A percentile compares a stretch with the other conserved stretches of the same genome.
phyloP scores from a whole-genome alignment of 2,113 vertebrate genomes.

The Astatotilapia flaviijosephi region DNA sequence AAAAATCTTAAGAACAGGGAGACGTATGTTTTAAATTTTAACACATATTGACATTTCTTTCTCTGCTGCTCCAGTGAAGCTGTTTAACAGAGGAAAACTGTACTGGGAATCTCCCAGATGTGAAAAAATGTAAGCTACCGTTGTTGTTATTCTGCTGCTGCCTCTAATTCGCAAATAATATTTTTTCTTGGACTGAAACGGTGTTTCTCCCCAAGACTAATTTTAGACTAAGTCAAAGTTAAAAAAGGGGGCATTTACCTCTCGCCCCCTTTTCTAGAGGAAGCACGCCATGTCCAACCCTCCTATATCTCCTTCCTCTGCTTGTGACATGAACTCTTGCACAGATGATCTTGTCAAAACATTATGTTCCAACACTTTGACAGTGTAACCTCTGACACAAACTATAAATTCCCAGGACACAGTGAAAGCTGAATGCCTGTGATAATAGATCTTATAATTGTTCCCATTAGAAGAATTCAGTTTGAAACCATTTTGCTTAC shows the following conservation, averaged over 20 bases:
- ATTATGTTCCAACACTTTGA: neutral
- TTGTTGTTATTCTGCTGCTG: neutral
- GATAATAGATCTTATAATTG: neutral
- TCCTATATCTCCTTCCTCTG: slow-evolving; percentile 3
- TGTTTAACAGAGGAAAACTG: neutral
- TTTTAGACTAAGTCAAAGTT: neutral
- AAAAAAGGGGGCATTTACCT: neutral
- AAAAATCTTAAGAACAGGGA: neutral
- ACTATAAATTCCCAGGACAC: neutral
- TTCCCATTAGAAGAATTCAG: fast-evolving
- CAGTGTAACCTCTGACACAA: neutral
- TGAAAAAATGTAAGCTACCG: neutral
- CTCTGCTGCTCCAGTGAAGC: neutral
- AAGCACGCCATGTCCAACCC: neutral
- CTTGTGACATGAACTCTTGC: neutral
- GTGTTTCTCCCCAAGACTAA: neutral
- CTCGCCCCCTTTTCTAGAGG: neutral
- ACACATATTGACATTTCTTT: neutral
- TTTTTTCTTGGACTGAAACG: fast-evolving
- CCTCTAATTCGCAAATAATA: neutral
- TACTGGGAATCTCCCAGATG: neutral
- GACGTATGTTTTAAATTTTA: fast-evolving
- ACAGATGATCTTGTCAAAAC: slow-evolving; percentile 10
- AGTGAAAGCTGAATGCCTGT: neutral
- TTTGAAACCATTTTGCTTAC: neutral